Evolutionary conservation across 2,888 invertebrate species (phyloP), one percentile per base, ranked within the genome.

Genomic region (Chironomus riparius): DNA sequence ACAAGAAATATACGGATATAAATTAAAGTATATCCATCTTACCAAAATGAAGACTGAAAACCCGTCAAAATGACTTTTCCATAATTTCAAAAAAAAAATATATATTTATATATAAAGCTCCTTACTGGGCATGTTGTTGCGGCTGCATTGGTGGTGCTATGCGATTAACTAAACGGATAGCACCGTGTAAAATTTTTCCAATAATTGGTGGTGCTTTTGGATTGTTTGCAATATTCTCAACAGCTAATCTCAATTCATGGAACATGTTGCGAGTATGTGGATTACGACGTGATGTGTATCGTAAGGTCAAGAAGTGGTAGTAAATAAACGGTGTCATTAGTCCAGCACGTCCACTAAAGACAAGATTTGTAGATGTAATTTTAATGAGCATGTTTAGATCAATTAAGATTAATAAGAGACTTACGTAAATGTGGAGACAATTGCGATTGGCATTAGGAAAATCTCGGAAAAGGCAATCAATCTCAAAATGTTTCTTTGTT

Each of bases 221-320:
- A 78, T 89, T 88, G 77, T 83, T 84, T 0, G 93, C 92, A 13
- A 90, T 82, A 61, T 87, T 85, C 83, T 93, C 93, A 7, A 91
- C 86, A 0, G 88, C 85, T 78, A 90, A 86, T 78, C 95, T 88
- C 81, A 98, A 86, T 84, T 97, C 97, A 79, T 89, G 88, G 87
- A 97, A 98, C 84, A 96, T 92, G 83, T 91, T 95, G 82, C 96
- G 91, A 76, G 96, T 96, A 86, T 95, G 95, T 0, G 98, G 97
- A 87, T 99, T 99, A 80, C 99, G 91, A 77, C 95, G 89, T 5
- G 98, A 98, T 77, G 92, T 87, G 86, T 98, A 97, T 78, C 99
- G 91, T 83, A 95, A 89, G 77, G 91, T 89, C 80, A 99, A 86
- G 86, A 99, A 99, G 83, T 98, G 94, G 85, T 97, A 98, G 87